Conservation (phyloP, 1,140 invertebrate species). For the Bombus breviceps region DNA sequence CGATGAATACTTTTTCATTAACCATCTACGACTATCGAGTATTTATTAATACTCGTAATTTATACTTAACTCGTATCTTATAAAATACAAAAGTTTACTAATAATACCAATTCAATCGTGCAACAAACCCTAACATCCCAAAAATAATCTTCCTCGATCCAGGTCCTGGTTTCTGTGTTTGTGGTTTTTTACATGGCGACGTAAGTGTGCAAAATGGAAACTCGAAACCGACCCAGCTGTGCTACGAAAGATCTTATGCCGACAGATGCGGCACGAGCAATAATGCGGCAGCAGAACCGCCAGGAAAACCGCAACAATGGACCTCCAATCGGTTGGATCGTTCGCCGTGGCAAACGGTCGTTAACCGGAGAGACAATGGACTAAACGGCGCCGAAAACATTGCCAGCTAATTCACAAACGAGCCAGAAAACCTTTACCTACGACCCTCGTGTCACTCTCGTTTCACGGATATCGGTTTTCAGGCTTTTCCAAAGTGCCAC, state of each 20-base stretch:
- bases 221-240: slow-evolving; percentile 49
- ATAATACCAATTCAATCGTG: background rate
- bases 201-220: slow-evolving; percentile 40
- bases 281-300: slow-evolving; percentile 25
- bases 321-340: slow-evolving; percentile 10
- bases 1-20: no score
- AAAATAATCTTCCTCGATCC: slow-evolving; percentile 15
- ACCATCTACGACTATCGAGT: no score
- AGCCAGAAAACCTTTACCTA: slow-evolving; percentile 2
- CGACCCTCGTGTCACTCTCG: background rate
- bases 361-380: slow-evolving; percentile 52
- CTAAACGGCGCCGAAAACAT: background rate
- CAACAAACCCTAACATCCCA: background rate
- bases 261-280: slow-evolving; percentile 35
- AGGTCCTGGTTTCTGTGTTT: slow-evolving; percentile 8
- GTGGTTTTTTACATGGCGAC: background rate
- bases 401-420: slow-evolving; percentile 9
- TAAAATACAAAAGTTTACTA: background rate
- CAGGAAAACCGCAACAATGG: slow-evolving; percentile 48
- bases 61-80: no score
- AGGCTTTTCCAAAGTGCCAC: background rate
- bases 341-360: slow-evolving; percentile 38
- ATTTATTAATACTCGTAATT: no score
- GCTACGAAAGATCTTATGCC: background rate
- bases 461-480: slow-evolving; percentile 63